Evolutionary conservation across 53 echinoderm and acorn worm genomes (phyloP).

Genomic region (Crossaster papposus): DNA sequence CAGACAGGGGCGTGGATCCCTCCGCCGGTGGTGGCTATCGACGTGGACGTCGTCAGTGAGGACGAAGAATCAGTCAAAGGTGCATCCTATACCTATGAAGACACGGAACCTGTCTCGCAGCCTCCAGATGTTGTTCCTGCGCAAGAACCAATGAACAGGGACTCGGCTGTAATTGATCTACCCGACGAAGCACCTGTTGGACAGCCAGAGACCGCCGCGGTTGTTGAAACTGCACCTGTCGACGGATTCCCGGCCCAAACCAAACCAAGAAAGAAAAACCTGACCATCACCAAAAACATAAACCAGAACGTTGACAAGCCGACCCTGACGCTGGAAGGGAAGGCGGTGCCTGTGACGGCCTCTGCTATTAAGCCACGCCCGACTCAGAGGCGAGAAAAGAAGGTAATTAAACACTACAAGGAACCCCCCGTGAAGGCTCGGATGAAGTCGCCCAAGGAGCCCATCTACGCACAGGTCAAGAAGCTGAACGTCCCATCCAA

Average conservation of each 20-base stretch:
- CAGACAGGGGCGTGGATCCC: conserved; percentile 43
- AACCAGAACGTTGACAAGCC: conserved; percentile 49
- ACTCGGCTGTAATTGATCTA: not conserved
- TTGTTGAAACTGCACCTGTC: not conserved
- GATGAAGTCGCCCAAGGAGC: conserved; percentile 43
- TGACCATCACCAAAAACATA: conserved; percentile 50
- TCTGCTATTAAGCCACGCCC: not conserved
- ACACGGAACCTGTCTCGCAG: not conserved
- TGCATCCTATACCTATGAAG: not conserved
- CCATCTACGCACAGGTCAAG: conserved; percentile 49
- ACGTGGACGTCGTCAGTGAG: conserved; percentile 19
- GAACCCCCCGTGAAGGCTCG: conserved; percentile 52
- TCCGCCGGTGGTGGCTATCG: conserved; percentile 47
- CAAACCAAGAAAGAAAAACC: conserved; percentile 48
- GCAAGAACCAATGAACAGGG: not conserved
- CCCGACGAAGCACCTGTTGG: not conserved
- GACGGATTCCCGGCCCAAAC: not conserved
- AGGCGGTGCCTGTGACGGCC: not conserved
- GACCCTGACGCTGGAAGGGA: conserved; percentile 24
- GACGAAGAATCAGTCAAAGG: conserved; percentile 26
- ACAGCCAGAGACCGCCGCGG: not conserved
- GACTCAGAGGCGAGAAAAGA: conserved; percentile 10
- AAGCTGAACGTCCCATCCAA: conserved; percentile 40
- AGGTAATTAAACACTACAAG: conserved; percentile 38
- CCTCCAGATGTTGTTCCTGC: conserved; percentile 59